These are phyloP conservation scores for Triplophysa dalaica DNA, from an alignment of 2,113 vertebrate species.

Conservation along the genomic window DNA sequence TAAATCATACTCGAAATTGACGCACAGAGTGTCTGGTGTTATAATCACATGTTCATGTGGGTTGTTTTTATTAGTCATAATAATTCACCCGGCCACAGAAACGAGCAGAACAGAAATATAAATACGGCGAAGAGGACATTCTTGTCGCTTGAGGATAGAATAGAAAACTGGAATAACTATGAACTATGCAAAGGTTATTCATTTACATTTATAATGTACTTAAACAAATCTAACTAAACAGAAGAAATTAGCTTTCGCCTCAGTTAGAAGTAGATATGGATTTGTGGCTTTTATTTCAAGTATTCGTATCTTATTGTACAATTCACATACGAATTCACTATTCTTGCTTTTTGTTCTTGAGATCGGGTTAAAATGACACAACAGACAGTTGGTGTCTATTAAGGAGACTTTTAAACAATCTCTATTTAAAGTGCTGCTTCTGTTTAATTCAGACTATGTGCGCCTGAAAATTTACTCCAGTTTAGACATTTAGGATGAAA, in stretches of 20 bases:
- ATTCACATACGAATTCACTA: too few species aligned
- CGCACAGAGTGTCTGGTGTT: slow-evolving; percentile 18
- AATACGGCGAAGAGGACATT: background rate
- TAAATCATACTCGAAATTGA: slow-evolving; percentile 6
- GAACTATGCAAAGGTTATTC: too few species aligned
- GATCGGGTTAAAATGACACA: background rate
- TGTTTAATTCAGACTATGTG: background rate
- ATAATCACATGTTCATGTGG: slow-evolving; percentile 17
- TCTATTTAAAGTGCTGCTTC: background rate
- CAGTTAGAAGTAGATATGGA: too few species aligned
- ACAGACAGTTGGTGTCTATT: too few species aligned
- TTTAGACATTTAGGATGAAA: slow-evolving; percentile 35
- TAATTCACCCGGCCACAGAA: background rate
- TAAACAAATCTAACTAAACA: too few species aligned
- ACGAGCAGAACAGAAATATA: background rate
- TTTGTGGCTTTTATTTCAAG: too few species aligned
- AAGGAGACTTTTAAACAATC: background rate
- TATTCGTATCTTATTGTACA: too few species aligned
- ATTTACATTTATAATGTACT: too few species aligned
- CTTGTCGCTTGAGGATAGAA: background rate
- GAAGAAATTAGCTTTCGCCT: too few species aligned
- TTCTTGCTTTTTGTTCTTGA: too few species aligned
- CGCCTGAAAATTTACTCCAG: background rate
- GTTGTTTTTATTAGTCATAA: slow-evolving; percentile 21
- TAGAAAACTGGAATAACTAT: too few species aligned